Conservation (phyloP, 2,888 invertebrate genomes). For the Coelinius sp. region DNA sequence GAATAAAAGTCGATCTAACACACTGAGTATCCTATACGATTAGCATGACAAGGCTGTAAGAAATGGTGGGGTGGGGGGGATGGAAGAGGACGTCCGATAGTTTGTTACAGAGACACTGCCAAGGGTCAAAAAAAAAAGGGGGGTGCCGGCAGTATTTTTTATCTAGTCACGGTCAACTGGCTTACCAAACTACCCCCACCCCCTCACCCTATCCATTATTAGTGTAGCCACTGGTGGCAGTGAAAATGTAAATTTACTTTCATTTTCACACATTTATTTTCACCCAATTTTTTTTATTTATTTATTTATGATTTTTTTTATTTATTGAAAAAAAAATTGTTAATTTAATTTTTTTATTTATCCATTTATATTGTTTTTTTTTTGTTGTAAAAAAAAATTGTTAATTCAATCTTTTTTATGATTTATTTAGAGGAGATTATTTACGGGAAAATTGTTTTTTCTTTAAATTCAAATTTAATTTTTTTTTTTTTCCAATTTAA, state of each 20-base stretch:
- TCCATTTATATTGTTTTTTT: no score
- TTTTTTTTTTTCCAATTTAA: no score
- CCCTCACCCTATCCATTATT: no score
- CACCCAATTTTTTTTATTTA: not conserved
- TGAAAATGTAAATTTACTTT: conserved; percentile 2
- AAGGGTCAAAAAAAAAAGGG: conserved; percentile 31
- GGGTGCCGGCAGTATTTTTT: conserved; percentile 68
- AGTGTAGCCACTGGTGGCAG: conserved; percentile 59
- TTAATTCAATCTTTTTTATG: no score
- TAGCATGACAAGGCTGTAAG: conserved; percentile 65
- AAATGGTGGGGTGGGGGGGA: conserved; percentile 41
- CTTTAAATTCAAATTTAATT: no score
- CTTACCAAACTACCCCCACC: conserved; percentile 66
- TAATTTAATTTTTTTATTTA: no score
- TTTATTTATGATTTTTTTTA: not conserved
- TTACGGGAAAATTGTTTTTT: no score
- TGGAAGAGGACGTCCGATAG: conserved; percentile 41
- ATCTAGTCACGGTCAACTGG: conserved; percentile 72
- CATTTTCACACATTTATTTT: conserved; percentile 4
- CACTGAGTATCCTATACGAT: conserved; percentile 62
- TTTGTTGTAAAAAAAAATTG: no score
- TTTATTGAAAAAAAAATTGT: not conserved
- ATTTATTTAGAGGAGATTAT: no score
- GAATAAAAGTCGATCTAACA: conserved; percentile 35
- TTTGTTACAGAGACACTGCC: conserved; percentile 47